Evolutionary conservation across 2,888 invertebrate species (phyloP).

Genomic region (Busseola fusca): DNA sequence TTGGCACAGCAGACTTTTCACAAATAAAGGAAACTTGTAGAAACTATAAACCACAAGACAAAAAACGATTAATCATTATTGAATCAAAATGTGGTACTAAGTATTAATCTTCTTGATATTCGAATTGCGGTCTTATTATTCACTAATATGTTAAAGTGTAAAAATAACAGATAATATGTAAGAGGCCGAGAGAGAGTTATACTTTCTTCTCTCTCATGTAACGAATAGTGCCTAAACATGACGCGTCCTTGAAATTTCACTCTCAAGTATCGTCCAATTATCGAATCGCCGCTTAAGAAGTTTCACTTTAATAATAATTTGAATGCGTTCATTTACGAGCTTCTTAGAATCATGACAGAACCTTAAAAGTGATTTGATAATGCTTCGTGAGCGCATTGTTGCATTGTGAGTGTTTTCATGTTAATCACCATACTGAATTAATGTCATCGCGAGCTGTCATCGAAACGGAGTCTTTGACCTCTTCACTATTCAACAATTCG

Average conservation of each 20-base stretch:
- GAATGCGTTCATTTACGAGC: background rate
- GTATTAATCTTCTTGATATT: no score
- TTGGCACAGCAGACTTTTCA: no score
- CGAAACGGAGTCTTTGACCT: conserved; percentile 31
- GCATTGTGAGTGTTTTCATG: conserved; percentile 35
- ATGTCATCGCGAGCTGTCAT: conserved; percentile 18
- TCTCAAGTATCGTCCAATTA: background rate
- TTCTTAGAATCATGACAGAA: conserved; percentile 16
- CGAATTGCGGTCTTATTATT: background rate
- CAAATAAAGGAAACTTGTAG: no score
- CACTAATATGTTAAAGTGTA: background rate
- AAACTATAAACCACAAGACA: no score
- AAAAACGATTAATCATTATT: no score
- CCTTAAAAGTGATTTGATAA: conserved; percentile 21
- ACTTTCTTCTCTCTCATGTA: background rate
- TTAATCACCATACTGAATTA: conserved; percentile 26
- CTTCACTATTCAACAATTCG: background rate
- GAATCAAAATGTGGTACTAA: no score
- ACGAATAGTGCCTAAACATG: background rate
- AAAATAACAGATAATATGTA: background rate
- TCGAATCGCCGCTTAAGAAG: background rate
- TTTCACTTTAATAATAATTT: background rate
- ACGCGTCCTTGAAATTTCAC: background rate
- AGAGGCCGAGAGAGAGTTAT: background rate
- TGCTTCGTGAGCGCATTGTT: conserved; percentile 29